Evolutionary conservation across 1,140 invertebrate species (phyloP).

Genomic region (Brachionus angularis): DNA sequence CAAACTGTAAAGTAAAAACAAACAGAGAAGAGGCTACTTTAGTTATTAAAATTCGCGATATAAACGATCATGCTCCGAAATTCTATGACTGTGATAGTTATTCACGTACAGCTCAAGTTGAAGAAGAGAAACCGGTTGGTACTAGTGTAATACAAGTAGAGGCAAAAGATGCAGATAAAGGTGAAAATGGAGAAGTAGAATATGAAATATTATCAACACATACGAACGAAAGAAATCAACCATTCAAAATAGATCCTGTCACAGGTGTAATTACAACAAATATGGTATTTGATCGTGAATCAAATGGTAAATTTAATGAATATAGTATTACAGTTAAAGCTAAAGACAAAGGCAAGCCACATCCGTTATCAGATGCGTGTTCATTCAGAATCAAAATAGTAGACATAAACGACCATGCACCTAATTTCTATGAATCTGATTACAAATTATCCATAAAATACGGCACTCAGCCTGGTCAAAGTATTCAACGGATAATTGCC

Average conservation of each 20-base stretch:
- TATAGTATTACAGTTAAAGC: constrained; percentile 50
- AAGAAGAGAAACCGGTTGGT: constrained; percentile 86
- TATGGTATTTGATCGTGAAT: constrained; percentile 73
- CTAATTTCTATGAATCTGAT: constrained; percentile 36
- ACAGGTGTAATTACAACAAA: constrained; percentile 79
- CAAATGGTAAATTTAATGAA: constrained; percentile 26
- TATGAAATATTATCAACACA: constrained; percentile 68
- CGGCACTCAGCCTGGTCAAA: constrained; percentile 10
- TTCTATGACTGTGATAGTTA: constrained; percentile 35
- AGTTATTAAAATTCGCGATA: constrained; percentile 22
- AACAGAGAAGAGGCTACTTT: constrained; percentile 24
- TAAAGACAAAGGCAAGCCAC: constrained; percentile 47
- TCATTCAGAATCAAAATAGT: constrained; percentile 13
- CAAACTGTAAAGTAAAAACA: neutral
- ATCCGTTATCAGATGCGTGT: constrained; percentile 37
- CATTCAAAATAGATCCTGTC: constrained; percentile 72
- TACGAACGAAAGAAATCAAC: constrained; percentile 25
- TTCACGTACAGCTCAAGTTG: constrained; percentile 65
- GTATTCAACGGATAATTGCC: constrained; percentile 22
- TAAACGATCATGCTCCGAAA: constrained; percentile 42
- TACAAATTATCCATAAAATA: constrained; percentile 39
- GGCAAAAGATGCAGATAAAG: constrained; percentile 79
- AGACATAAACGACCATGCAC: constrained; percentile 44
- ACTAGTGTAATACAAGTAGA: constrained; percentile 74
- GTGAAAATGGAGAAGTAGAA: constrained; percentile 76